Conservation (phyloP, 2,888 invertebrate genomes). For the Epinotia ramella region DNA sequence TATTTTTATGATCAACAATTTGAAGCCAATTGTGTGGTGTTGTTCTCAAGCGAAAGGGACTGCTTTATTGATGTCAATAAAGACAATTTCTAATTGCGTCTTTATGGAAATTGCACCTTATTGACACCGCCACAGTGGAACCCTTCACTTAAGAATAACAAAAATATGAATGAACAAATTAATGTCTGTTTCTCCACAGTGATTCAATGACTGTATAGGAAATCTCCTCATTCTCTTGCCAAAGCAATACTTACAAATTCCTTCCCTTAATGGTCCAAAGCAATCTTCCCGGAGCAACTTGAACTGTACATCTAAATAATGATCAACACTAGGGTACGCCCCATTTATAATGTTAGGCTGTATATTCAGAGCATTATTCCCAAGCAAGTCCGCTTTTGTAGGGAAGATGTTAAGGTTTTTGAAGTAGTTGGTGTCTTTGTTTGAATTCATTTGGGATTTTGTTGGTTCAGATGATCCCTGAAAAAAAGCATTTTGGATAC, state of each 20-base stretch:
- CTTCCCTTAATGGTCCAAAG: constrained; percentile 89
- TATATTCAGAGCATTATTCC: constrained; percentile 67
- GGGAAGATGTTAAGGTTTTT: constrained; percentile 75
- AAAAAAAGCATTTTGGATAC: constrained; percentile 16
- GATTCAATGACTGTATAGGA: no score
- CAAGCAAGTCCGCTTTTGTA: constrained; percentile 82
- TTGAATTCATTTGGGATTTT: constrained; percentile 35
- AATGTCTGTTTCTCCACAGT: no score
- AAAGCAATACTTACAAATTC: constrained; percentile 68
- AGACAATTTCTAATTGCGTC: no score
- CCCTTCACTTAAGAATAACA: no score
- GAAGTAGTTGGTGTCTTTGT: constrained; percentile 59
- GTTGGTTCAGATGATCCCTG: constrained; percentile 40
- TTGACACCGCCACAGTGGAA: no score
- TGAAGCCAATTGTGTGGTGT: no score
- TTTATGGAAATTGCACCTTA: no score
- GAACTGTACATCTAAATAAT: constrained; percentile 93
- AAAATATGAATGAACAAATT: no score
- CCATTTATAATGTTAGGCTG: constrained; percentile 86
- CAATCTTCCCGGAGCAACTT: constrained; percentile 92
- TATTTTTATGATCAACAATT: no score
- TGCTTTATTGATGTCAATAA: no score
- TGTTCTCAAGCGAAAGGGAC: no score
- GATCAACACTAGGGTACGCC: constrained; percentile 86
- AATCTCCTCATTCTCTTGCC: background rate